phyloP scores from a whole-genome alignment of 2,888 invertebrate species.

The Eupithecia subfuscata region DNA sequence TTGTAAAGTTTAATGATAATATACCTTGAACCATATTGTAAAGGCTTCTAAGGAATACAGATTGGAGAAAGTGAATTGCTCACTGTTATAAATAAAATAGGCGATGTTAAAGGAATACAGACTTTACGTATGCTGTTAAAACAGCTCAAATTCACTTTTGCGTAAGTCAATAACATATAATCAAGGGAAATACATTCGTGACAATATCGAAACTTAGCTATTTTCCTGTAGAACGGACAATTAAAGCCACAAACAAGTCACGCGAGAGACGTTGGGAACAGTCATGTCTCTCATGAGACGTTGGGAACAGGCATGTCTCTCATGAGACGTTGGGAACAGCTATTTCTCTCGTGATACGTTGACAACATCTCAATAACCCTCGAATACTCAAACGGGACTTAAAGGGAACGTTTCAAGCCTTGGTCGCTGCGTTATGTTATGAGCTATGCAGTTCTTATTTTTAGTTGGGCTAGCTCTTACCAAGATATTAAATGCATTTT shows the following conservation, averaged over 20 bases:
- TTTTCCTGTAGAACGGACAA: neutral
- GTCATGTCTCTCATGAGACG: neutral
- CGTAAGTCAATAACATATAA: neutral
- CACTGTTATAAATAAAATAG: neutral
- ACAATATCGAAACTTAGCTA: neutral
- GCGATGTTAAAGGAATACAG: neutral
- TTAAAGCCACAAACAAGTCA: neutral
- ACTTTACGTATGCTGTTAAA: neutral
- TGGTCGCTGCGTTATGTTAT: too few species aligned
- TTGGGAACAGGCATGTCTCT: neutral
- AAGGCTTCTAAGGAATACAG: conserved; percentile 18
- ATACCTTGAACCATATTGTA: conserved; percentile 24
- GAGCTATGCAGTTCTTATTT: neutral
- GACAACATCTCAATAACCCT: neutral
- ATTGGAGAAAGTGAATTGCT: neutral
- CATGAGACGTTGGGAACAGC: too few species aligned
- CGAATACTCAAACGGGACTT: neutral
- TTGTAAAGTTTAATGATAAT: conserved; percentile 34
- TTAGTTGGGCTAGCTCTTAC: neutral
- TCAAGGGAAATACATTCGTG: neutral
- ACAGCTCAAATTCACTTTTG: neutral
- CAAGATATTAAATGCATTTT: neutral
- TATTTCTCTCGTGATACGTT: neutral
- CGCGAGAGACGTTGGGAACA: neutral
- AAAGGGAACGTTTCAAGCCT: neutral